These are phyloP conservation scores for Solenodon paradoxus DNA, from an alignment of 2,113 vertebrate species.

Conservation along the genomic window DNA sequence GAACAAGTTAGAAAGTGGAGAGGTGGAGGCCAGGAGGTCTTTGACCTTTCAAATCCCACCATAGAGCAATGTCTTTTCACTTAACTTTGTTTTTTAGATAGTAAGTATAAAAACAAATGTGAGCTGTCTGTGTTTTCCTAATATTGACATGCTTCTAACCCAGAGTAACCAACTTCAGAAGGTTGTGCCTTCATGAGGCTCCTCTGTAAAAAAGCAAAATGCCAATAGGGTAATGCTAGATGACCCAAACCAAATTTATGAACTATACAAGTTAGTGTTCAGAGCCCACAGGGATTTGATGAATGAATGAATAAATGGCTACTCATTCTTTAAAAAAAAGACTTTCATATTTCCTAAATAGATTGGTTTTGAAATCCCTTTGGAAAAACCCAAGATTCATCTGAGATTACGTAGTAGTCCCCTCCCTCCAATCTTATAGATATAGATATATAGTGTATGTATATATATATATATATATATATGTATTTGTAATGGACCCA, in stretches of 20 bases:
- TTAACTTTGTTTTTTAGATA: neutral
- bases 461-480: no score
- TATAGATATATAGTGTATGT: neutral
- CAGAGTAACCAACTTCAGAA: neutral
- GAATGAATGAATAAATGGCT: neutral
- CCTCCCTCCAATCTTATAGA: accelerated
- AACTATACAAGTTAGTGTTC: neutral
- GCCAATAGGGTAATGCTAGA: neutral
- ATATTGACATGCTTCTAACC: neutral
- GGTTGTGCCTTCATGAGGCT: neutral
- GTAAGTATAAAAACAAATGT: neutral
- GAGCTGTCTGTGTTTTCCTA: neutral
- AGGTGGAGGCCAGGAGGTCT: neutral
- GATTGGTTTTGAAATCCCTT: conserved; percentile 16
- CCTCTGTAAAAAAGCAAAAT: neutral
- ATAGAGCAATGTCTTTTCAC: neutral
- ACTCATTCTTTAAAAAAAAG: neutral
- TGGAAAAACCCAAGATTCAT: neutral
- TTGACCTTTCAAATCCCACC: neutral
- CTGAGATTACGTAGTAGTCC: neutral
- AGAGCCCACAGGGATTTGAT: neutral
- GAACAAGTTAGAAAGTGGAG: neutral
- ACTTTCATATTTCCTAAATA: neutral
- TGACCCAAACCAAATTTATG: neutral
- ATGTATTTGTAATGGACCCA: neutral